Base-by-base conservation (phyloP, 2,888 invertebrate genomes). In the Parochlus steinenii region DNA sequence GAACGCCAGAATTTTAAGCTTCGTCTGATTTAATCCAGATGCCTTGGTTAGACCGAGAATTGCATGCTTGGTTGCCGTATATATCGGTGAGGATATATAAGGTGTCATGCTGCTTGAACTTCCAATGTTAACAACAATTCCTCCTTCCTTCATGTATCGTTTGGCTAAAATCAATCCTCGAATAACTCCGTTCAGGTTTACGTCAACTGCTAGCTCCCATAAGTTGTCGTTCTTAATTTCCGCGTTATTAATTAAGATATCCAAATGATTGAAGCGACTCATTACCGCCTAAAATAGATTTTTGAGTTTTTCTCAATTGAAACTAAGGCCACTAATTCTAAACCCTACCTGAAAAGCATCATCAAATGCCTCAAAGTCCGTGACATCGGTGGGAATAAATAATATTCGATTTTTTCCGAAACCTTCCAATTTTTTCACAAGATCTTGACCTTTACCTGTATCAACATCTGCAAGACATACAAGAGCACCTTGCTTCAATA, bases 231-330 rank as follows among this genome's bases (percentile, higher is more conserved):
- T 77, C 71, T 78, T 72, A 25, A 79, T 72, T 4, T 80, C 81
- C 7, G 81, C 81, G 54, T 81, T 81, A 56, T 81, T 82, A 41
- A 80, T 69, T 10, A 81, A 77, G 42, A 82, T 75, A 52, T 81
- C 80, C 44, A 81, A n/a, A n/a, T n/a, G n/a, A n/a, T n/a, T n/a
- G n/a, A n/a, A n/a, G n/a, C n/a, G n/a, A n/a, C n/a, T n/a, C n/a
- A n/a, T n/a, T n/a, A n/a, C n/a, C n/a, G n/a, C n/a, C n/a, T n/a
- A n/a, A n/a, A n/a, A n/a, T n/a, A n/a, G n/a, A n/a, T n/a, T n/a
- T n/a, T n/a, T n/a, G n/a, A n/a, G 8, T 22, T 6, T 6, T 27
- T 3, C 8, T 6, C 11, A 12, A 20, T 24, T 18, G 31, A 20
- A 25, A 32, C 37, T 19, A 28, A 12, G 6, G 29, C 5, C 19